These are phyloP conservation scores for Falco rusticolus DNA, from an alignment of 2,797 vertebrate species.

Conservation along the genomic window DNA sequence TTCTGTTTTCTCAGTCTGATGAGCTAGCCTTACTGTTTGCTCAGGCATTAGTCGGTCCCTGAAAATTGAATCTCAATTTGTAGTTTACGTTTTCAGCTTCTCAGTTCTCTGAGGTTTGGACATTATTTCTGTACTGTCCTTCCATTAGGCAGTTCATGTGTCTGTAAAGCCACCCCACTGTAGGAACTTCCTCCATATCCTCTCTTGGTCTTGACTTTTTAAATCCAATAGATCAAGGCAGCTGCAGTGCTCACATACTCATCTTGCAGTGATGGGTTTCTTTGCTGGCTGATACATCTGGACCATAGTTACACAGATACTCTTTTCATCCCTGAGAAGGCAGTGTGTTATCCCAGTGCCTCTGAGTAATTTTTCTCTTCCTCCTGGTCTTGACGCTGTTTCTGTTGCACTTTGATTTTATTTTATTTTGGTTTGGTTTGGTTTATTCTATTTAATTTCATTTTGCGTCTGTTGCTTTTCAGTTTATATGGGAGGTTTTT, in stretches of 20 bases:
- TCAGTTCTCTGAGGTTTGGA: background rate
- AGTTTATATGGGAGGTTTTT: background rate
- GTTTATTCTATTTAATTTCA: background rate
- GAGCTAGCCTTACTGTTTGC: background rate
- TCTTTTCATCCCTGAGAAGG: background rate
- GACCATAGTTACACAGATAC: background rate
- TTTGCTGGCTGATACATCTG: background rate
- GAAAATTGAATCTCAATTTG: background rate
- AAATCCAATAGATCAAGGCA: background rate
- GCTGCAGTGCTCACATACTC: background rate
- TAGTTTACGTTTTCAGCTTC: background rate
- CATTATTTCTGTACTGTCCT: background rate
- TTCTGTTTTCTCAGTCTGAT: background rate
- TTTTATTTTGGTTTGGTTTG: background rate
- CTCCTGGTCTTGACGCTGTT: background rate
- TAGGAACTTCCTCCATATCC: background rate
- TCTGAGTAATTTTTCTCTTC: background rate
- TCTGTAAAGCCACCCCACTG: background rate
- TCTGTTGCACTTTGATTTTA: background rate
- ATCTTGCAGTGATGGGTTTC: background rate
- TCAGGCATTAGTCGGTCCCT: background rate
- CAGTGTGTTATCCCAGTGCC: background rate
- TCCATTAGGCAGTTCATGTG: background rate
- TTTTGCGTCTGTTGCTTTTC: background rate
- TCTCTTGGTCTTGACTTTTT: background rate